Percentiles rank a stretch among this genome's conserved stretches.
These are phyloP conservation scores for Drosophila anceps DNA, from an alignment of 2,888 invertebrate genomes.

Conservation along the genomic window DNA sequence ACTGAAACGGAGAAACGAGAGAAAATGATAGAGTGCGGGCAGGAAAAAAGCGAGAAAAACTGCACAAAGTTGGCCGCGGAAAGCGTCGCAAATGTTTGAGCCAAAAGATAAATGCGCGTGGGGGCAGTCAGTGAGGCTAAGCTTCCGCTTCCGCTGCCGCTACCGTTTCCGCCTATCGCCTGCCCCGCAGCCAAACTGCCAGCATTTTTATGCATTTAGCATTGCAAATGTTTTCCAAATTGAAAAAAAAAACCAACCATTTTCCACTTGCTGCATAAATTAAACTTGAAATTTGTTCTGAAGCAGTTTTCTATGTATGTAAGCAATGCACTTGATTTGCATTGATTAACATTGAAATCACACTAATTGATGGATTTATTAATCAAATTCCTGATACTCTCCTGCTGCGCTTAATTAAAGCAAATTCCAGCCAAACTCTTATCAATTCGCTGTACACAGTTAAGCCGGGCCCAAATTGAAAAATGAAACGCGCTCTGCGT, in stretches of 20 bases:
- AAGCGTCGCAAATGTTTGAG: constrained; percentile 64
- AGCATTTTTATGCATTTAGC: constrained; percentile 56
- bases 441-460: constrained; percentile 9
- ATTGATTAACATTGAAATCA: constrained; percentile 44
- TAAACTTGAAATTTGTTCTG: background rate
- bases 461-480: constrained; percentile 45
- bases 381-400: constrained; percentile 13
- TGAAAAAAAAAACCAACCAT: constrained; percentile 6
- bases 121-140: constrained; percentile 45
- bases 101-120: constrained; percentile 59
- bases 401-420: constrained; percentile 45
- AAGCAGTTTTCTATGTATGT: constrained; percentile 7
- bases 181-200: constrained; percentile 3
- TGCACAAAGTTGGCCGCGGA: constrained; percentile 45
- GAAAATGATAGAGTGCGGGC: constrained; percentile 1
- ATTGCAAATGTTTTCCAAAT: constrained; percentile 61
- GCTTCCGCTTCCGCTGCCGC: constrained; percentile 53
- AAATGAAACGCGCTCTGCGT: constrained; percentile 19
- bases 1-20: background rate
- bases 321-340: constrained; percentile 42
- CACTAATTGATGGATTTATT: constrained; percentile 57
- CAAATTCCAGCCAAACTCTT: constrained; percentile 11
- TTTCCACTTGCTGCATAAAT: background rate
- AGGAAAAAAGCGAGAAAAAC: constrained; percentile 44
- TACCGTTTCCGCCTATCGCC: background rate